phyloP scores from a whole-genome alignment of 2,888 invertebrate species.

The Himalopsyche japonica region DNA sequence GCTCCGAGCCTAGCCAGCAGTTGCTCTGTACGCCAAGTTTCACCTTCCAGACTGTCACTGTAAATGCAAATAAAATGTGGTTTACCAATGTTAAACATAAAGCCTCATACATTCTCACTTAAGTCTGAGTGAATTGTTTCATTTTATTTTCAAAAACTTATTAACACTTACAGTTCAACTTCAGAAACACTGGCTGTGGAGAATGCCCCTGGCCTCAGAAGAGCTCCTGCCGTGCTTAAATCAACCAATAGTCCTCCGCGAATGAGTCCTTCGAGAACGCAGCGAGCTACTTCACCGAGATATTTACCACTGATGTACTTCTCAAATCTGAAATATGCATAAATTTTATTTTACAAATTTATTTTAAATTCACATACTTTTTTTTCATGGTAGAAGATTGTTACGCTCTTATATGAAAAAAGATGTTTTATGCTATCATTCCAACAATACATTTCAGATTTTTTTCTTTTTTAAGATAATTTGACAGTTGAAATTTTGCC shows the following conservation, averaged over 20 bases:
- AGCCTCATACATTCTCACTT: background rate
- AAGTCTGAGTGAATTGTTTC: background rate
- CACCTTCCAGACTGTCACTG: slow-evolving; percentile 50
- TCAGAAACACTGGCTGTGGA: slow-evolving; percentile 69
- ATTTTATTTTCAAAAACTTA: background rate
- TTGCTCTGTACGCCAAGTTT: slow-evolving; percentile 44
- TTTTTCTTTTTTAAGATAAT: no score
- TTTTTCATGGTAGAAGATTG: background rate
- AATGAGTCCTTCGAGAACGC: slow-evolving; percentile 35
- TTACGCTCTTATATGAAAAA: no score
- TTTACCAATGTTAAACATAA: background rate
- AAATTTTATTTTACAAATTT: no score
- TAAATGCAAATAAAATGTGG: background rate
- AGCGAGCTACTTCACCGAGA: slow-evolving; percentile 70
- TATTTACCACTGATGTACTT: slow-evolving; percentile 82
- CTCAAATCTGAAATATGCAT: slow-evolving; percentile 66
- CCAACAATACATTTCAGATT: no score
- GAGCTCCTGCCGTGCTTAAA: slow-evolving; percentile 44
- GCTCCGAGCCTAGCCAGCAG: slow-evolving; percentile 36
- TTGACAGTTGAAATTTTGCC: no score
- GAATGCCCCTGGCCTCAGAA: slow-evolving; percentile 57
- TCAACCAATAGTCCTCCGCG: slow-evolving; percentile 8
- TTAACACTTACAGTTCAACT: slow-evolving; percentile 67
- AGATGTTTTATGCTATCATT: no score
- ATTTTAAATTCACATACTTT: no score